Evolutionary conservation across 2,113 vertebrate species (phyloP).

Genomic region (Myocastor coypus): DNA sequence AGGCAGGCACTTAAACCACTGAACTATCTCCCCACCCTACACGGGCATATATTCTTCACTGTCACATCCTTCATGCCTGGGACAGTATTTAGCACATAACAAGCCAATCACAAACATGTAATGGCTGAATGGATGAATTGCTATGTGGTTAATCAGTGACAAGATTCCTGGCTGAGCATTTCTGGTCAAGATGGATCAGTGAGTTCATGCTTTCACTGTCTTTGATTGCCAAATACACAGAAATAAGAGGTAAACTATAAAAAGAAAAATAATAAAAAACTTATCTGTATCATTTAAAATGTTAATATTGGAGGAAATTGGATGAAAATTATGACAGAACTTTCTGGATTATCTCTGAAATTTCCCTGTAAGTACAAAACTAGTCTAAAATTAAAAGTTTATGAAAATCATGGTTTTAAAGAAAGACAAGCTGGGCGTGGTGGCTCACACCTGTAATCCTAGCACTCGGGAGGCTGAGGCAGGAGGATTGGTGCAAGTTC

Average conservation of each 20-base stretch:
- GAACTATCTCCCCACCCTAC: not conserved
- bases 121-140: not conserved
- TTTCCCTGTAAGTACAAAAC: not conserved
- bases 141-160: constrained; percentile 14
- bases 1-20: too few species aligned
- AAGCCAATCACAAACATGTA: constrained; percentile 31
- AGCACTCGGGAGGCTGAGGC: too few species aligned
- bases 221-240: not conserved
- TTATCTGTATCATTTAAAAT: not conserved
- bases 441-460: too few species aligned
- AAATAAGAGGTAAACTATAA: constrained; percentile 32
- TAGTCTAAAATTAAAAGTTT: constrained; percentile 23
- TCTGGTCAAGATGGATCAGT: not conserved
- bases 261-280: constrained; percentile 33
- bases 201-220: not conserved
- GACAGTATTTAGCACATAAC: constrained; percentile 14
- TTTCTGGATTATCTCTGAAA: not conserved
- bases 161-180: constrained; percentile 42
- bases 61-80: not conserved
- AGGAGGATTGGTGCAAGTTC: too few species aligned
- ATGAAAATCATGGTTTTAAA: not conserved
- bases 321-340: not conserved
- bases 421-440: too few species aligned
- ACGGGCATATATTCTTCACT: not conserved
- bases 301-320: not conserved